phyloP scores from a whole-genome alignment of 2,888 invertebrate genomes.

The Pyralis farinalis region DNA sequence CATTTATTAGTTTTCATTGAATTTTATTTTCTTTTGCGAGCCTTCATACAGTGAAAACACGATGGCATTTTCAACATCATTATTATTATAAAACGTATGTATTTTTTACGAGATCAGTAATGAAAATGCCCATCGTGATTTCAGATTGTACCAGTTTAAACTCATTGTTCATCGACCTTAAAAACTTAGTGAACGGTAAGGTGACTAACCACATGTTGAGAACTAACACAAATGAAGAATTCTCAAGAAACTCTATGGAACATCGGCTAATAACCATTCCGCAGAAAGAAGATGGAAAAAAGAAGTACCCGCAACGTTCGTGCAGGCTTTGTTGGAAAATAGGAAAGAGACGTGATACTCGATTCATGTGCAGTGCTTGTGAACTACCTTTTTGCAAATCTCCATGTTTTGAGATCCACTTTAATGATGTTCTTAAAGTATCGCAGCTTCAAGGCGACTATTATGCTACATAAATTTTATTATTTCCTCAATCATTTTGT shows the following conservation, averaged over 20 bases:
- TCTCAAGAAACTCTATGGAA: constrained; percentile 47
- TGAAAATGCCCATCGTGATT: constrained; percentile 81
- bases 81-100: constrained; percentile 30
- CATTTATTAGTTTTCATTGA: constrained; percentile 59
- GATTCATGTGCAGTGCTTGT: constrained; percentile 75
- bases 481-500: too few relatives aligned
- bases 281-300: constrained; percentile 78
- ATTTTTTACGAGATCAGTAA: constrained; percentile 35
- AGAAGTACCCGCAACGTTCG: constrained; percentile 77
- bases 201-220: constrained; percentile 54
- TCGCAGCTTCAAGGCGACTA: constrained; percentile 69
- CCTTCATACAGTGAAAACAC: constrained; percentile 70
- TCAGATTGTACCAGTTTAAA: constrained; percentile 76
- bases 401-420: constrained; percentile 74
- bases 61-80: constrained; percentile 80
- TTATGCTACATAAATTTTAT: constrained; percentile 60
- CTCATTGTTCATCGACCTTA: constrained; percentile 74
- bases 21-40: constrained; percentile 57
- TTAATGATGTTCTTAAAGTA: constrained; percentile 67
- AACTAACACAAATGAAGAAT: constrained; percentile 51
- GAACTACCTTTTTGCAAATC: constrained; percentile 75
- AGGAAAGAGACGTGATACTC: constrained; percentile 69
- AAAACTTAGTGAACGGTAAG: constrained; percentile 76
- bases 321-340: constrained; percentile 76
- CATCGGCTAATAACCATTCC: constrained; percentile 74